These are phyloP conservation scores for Procambarus virginalis DNA, from an alignment of 1,140 invertebrate species.

Conservation along the genomic window DNA sequence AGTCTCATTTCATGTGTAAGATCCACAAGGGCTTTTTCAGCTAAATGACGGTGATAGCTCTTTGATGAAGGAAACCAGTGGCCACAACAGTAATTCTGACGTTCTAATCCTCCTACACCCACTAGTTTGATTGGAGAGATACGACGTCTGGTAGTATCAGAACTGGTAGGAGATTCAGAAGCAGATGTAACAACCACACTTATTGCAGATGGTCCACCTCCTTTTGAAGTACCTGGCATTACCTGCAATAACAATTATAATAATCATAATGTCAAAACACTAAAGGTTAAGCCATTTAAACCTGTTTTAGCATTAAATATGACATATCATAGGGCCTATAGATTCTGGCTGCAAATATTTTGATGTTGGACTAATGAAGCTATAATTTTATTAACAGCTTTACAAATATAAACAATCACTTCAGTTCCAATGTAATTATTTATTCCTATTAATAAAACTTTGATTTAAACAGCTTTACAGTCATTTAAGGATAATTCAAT, in stretches of 20 bases:
- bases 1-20: conserved; percentile 45
- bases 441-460: too few species aligned
- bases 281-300: too few species aligned
- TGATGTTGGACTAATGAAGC: too few species aligned
- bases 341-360: too few species aligned
- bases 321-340: too few species aligned
- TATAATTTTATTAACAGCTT: too few species aligned
- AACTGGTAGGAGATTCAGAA: not conserved
- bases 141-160: not conserved
- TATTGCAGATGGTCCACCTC: conserved; percentile 11
- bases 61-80: conserved; percentile 46
- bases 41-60: conserved; percentile 47
- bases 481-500: too few species aligned
- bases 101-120: conserved; percentile 20
- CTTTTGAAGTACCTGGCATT: not conserved
- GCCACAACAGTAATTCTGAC: conserved; percentile 43
- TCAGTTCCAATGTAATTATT: too few species aligned
- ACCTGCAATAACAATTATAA: not conserved
- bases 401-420: too few species aligned
- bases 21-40: conserved; percentile 41
- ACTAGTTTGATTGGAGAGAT: conserved; percentile 43
- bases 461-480: too few species aligned
- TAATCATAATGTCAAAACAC: too few species aligned
- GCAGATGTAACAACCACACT: conserved; percentile 23
- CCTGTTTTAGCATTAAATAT: too few species aligned